Conservation (phyloP, 2,797 vertebrate genomes). For the Diplodus puntazzo region DNA sequence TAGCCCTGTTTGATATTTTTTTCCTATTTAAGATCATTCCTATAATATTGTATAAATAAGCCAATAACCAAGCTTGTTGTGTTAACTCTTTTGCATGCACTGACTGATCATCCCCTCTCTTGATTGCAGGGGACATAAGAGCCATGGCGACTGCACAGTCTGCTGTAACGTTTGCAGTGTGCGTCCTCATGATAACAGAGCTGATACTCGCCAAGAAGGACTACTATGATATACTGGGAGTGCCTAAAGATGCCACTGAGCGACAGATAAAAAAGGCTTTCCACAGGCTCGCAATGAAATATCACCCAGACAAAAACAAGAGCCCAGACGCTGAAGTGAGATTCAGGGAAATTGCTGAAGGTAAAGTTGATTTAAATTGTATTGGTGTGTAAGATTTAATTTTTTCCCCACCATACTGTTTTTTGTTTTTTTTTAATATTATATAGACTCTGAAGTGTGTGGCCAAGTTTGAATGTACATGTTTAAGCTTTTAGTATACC, state of each 20-base stretch:
- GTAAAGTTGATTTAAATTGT: constrained; percentile 72
- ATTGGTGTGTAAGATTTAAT: not conserved
- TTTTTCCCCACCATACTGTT: not conserved
- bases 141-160: constrained; percentile 91
- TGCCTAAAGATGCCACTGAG: constrained; percentile 93
- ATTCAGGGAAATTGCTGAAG: constrained; percentile 96
- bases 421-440: not conserved
- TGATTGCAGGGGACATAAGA: constrained; percentile 48
- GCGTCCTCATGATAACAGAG: constrained; percentile 95
- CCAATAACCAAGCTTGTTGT: not conserved
- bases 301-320: constrained; percentile 98
- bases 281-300: constrained; percentile 96
- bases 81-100: not conserved
- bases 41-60: not conserved
- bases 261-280: constrained; percentile 98
- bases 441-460: not conserved
- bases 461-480: not conserved
- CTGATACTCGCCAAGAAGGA: constrained; percentile 93
- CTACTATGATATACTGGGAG: constrained; percentile 95
- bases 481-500: not conserved
- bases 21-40: too few relatives aligned
- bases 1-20: not conserved
- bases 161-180: constrained; percentile 90
- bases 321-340: constrained; percentile 94
- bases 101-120: not conserved